These are phyloP conservation scores for Aspidiotus rigidus DNA, from an alignment of 2,888 invertebrate species.

Conservation along the genomic window DNA sequence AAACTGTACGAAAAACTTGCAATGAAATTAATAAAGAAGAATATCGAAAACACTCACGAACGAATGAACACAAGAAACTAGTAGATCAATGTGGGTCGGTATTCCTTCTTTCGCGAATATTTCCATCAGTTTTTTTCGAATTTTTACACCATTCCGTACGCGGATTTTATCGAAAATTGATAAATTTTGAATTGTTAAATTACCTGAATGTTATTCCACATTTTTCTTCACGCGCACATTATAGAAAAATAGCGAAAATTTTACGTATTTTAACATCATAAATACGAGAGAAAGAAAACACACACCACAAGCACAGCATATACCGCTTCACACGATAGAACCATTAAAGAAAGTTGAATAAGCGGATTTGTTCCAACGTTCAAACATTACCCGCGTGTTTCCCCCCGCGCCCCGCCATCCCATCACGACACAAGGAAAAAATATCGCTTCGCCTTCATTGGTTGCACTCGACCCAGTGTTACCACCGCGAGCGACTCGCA, in stretches of 20 bases:
- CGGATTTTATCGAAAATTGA: neutral
- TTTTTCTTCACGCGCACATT: conserved; percentile 35
- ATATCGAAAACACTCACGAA: too few species aligned
- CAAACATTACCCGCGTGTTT: conserved; percentile 33
- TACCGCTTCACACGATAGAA: conserved; percentile 26
- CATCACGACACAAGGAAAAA: conserved; percentile 32
- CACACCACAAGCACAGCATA: conserved; percentile 23
- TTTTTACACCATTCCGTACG: neutral
- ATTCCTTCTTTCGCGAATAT: too few species aligned
- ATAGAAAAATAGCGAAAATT: conserved; percentile 31
- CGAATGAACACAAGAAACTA: too few species aligned
- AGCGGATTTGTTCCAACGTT: conserved; percentile 31
- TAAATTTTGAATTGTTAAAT: conserved; percentile 20
- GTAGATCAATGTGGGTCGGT: too few species aligned
- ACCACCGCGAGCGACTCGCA: conserved; percentile 12
- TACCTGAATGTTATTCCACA: conserved; percentile 38
- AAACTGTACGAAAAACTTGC: too few species aligned
- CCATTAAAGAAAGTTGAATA: conserved; percentile 30
- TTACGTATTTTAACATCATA: conserved; percentile 31
- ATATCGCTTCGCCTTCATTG: conserved; percentile 26
- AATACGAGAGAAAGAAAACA: conserved; percentile 6
- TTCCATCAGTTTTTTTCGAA: too few species aligned
- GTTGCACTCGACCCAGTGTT: conserved; percentile 22
- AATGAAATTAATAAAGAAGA: too few species aligned
- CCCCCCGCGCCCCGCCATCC: conserved; percentile 14